Evolutionary conservation across 2,797 vertebrate species (phyloP), one percentile per base, ranked within the genome.

Genomic region (Neostethus bicornis): DNA sequence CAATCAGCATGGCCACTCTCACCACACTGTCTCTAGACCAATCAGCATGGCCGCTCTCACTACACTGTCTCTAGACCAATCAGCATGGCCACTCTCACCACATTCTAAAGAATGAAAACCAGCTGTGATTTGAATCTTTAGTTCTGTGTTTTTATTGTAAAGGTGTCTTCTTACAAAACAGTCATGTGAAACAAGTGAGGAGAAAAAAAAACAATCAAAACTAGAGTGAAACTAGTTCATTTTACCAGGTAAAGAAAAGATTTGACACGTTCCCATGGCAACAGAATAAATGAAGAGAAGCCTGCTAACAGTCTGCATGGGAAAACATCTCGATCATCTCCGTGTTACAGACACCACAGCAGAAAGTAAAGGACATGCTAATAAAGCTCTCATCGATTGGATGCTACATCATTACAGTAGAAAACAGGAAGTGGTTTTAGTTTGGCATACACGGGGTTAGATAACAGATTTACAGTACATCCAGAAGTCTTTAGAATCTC

Each of bases 141-240:
- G 85, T 86, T 87, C 85, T 81, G 87, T 60, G 75, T 79, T 83
- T 92, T 92, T 90, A 90, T 94, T 95, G 91, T 94, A 95, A 96
- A 96, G 90, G 90, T 92, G 90, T 85, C 94, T 95, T 96, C 94
- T 95, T 96, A 92, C 90, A 95, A 96, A 96, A 94, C 85, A 92
- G 81, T 82, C 90, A 90, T 83, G 84, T 90, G 87, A 91, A 92
- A 92, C 85, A 91, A 61, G 61, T 49, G 37, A 55, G 73, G 70
- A 42, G 54, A 72, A 80, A 20, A 47, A 49, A 58, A 24, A 60
- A 43, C 39, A 42, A 32, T 51, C 19, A 34, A 21, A 53, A 25
- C n/a, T n/a, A 56, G 46, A 56, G 16, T 57, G 13, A 86, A 80
- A 23, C 59, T n/a, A 51, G 25, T 45, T 31, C 68, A 56, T n/a